Evolutionary conservation across 1,140 invertebrate genomes (phyloP).

Genomic region (Drosophila nasuta): DNA sequence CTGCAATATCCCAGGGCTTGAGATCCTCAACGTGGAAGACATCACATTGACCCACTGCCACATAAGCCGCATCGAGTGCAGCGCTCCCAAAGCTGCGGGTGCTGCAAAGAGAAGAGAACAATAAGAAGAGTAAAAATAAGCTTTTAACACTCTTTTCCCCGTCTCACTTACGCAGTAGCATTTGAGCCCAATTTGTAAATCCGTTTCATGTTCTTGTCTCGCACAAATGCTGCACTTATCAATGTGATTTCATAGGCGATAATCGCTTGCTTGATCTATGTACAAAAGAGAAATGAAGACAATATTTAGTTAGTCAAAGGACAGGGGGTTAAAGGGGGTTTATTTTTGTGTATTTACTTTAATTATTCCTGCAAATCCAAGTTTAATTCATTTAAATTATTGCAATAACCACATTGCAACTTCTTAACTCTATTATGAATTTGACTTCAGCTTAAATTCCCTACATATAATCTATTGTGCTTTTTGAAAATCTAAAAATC

Average conservation of each 20-base stretch:
- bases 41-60: conserved; percentile 90
- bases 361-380: too few species aligned
- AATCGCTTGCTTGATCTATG: conserved; percentile 75
- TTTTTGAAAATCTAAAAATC: too few species aligned
- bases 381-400: too few species aligned
- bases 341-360: too few species aligned
- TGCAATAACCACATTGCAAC: too few species aligned
- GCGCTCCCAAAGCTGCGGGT: conserved; percentile 90
- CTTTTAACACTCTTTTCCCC: conserved; percentile 1
- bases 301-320: neutral
- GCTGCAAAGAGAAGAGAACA: conserved; percentile 64
- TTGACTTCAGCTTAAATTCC: too few species aligned
- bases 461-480: too few species aligned
- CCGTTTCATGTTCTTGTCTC: conserved; percentile 81
- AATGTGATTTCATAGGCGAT: conserved; percentile 77
- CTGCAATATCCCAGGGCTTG: conserved; percentile 90
- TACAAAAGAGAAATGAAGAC: neutral
- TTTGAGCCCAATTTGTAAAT: conserved; percentile 77
- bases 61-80: conserved; percentile 90
- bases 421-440: too few species aligned
- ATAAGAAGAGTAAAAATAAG: neutral
- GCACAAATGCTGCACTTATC: conserved; percentile 66
- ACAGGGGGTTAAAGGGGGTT: too few species aligned
- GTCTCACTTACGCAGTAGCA: conserved; percentile 65
- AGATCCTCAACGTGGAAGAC: conserved; percentile 90